Conservation (phyloP, 2,888 invertebrate species). For the Agrotis segetum region DNA sequence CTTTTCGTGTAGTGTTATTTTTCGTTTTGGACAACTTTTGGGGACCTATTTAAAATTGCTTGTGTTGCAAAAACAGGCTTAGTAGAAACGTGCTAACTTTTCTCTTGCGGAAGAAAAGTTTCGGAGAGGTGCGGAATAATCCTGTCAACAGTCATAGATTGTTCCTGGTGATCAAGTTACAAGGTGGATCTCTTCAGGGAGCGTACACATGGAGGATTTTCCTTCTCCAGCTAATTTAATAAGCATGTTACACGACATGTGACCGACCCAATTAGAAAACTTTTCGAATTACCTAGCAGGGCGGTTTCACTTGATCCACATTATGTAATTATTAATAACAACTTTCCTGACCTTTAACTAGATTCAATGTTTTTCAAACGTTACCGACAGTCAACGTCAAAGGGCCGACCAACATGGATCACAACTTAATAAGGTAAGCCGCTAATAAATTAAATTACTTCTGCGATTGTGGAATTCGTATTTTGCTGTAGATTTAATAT, state of each 20-base stretch:
- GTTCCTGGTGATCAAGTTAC: constrained; percentile 37
- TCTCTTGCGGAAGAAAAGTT: constrained; percentile 2
- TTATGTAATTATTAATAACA: constrained; percentile 50
- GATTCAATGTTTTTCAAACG: constrained; percentile 48
- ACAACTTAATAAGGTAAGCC: constrained; percentile 18
- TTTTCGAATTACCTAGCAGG: constrained; percentile 66
- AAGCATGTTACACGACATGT: constrained; percentile 62
- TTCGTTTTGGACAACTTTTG: not conserved
- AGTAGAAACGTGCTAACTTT: not conserved
- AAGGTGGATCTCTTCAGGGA: constrained; percentile 24
- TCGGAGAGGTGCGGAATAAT: not conserved
- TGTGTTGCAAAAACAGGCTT: not conserved
- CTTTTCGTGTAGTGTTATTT: not conserved
- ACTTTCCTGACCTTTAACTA: constrained; percentile 44
- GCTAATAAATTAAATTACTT: constrained; percentile 23
- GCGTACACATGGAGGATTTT: constrained; percentile 43
- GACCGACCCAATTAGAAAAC: constrained; percentile 75
- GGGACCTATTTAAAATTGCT: not conserved
- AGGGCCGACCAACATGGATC: constrained; percentile 16
- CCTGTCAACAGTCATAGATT: constrained; percentile 6
- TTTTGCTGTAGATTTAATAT: constrained; percentile 5
- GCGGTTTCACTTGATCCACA: constrained; percentile 39
- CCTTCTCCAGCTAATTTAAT: constrained; percentile 61
- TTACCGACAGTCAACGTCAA: constrained; percentile 28
- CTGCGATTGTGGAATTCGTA: not conserved